Evolutionary conservation across 2,888 invertebrate genomes (phyloP).

Genomic region (Drosophila parthenogenetica): DNA sequence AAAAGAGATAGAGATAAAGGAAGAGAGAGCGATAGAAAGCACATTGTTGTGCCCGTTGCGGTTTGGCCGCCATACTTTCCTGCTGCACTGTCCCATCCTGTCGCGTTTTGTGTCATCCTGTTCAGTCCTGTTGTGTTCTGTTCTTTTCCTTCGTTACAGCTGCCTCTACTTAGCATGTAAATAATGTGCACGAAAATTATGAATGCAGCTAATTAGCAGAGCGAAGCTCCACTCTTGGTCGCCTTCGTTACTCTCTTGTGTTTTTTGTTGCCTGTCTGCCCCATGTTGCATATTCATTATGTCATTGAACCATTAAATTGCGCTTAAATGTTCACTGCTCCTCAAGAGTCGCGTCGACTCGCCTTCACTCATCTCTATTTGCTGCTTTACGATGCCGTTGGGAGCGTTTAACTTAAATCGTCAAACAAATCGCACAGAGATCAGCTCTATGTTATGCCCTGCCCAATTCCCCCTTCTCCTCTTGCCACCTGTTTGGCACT

Average conservation of each 20-base stretch:
- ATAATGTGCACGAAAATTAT: constrained; percentile 78
- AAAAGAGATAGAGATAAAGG: background rate
- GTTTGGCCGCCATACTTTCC: constrained; percentile 26
- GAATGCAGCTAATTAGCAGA: constrained; percentile 80
- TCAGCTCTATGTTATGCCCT: constrained; percentile 19
- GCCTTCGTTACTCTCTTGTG: background rate
- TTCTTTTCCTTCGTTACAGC: constrained; percentile 12
- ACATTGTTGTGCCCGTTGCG: constrained; percentile 46
- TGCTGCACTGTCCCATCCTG: constrained; percentile 15
- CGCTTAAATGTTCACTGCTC: constrained; percentile 69
- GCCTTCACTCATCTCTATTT: background rate
- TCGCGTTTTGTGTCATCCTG: background rate
- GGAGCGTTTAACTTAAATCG: constrained; percentile 78
- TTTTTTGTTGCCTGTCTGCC: constrained; percentile 24
- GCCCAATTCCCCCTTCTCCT: background rate
- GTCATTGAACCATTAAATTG: constrained; percentile 83
- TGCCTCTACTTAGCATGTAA: constrained; percentile 72
- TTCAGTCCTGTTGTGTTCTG: constrained; percentile 16
- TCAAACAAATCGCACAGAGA: constrained; percentile 65
- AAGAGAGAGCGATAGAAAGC: background rate
- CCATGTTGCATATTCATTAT: constrained; percentile 80
- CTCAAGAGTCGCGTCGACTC: too few relatives aligned
- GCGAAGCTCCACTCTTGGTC: constrained; percentile 11
- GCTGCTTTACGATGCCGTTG: constrained; percentile 67
- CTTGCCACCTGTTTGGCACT: background rate